Conservation (phyloP, 1,140 invertebrate species). For the Diorhabda sublineata region DNA sequence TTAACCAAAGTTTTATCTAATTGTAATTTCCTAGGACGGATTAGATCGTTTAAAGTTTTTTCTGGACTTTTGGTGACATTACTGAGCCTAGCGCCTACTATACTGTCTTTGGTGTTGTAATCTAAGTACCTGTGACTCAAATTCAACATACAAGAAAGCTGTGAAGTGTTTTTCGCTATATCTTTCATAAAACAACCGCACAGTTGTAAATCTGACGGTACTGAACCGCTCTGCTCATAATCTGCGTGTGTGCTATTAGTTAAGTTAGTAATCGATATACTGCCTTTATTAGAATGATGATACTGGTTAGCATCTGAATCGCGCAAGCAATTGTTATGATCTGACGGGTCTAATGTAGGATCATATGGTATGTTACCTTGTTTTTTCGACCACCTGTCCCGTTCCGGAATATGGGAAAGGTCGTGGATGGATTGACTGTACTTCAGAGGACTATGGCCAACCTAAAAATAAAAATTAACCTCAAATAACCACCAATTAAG, state of each 20-base stretch:
- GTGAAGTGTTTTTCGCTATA: slow-evolving; percentile 37
- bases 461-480: slow-evolving; percentile 49
- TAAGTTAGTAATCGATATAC: slow-evolving; percentile 27
- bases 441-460: slow-evolving; percentile 72
- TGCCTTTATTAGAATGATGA: slow-evolving; percentile 19
- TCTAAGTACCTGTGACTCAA: slow-evolving; percentile 20
- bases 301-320: slow-evolving; percentile 19
- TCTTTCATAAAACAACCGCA: slow-evolving; percentile 46
- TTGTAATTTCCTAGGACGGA: slow-evolving; percentile 41
- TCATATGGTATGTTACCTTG: slow-evolving; percentile 39
- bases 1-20: slow-evolving; percentile 42
- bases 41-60: slow-evolving; percentile 32
- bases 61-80: slow-evolving; percentile 37
- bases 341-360: background rate
- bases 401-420: slow-evolving; percentile 59
- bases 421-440: slow-evolving; percentile 79
- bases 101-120: slow-evolving; percentile 20
- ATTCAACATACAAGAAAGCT: slow-evolving; percentile 32
- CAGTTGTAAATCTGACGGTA: slow-evolving; percentile 40
- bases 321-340: slow-evolving; percentile 27
- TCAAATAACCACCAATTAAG: too few species aligned
- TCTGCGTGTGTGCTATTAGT: slow-evolving; percentile 24
- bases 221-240: slow-evolving; percentile 26
- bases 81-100: slow-evolving; percentile 27
- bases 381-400: slow-evolving; percentile 49